A percentile compares a stretch with the other conserved stretches of the same genome.
Evolutionary conservation across 2,113 vertebrate genomes (phyloP).

Genomic region (Scatophagus argus): DNA sequence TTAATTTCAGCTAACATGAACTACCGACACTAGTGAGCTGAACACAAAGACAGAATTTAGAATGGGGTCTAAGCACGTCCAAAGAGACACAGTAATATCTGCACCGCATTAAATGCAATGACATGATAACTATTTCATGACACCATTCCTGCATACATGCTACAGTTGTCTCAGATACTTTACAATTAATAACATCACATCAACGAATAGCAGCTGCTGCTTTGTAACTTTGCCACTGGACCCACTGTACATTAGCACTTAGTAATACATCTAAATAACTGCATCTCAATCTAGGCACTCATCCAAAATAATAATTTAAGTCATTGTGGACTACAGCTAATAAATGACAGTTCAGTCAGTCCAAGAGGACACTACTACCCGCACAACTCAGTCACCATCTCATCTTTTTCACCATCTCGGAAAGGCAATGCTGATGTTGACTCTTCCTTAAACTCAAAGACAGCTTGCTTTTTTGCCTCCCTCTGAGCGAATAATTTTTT

Average conservation of each 20-base stretch:
- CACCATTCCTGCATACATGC: slow-evolving; percentile 18
- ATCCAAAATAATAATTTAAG: slow-evolving; percentile 61
- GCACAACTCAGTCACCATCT: slow-evolving; percentile 45
- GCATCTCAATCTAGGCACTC: slow-evolving; percentile 54
- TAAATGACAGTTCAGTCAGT: slow-evolving; percentile 48
- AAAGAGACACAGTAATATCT: slow-evolving; percentile 16
- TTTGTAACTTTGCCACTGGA: slow-evolving; percentile 31
- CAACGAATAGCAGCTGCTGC: slow-evolving; percentile 38
- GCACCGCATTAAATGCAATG: slow-evolving; percentile 28
- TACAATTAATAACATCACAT: slow-evolving; percentile 23
- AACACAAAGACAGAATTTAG: slow-evolving; percentile 36
- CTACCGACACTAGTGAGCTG: slow-evolving; percentile 29
- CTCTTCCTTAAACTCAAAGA: slow-evolving; percentile 48
- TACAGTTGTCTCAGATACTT: slow-evolving; percentile 11
- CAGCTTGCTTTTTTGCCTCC: slow-evolving; percentile 41
- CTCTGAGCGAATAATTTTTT: slow-evolving; percentile 43
- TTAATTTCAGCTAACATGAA: slow-evolving; percentile 38
- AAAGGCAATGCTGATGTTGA: slow-evolving; percentile 40
- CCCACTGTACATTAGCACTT: slow-evolving; percentile 51
- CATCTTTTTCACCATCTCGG: slow-evolving; percentile 7
- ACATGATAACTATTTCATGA: slow-evolving; percentile 5
- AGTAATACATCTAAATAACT: slow-evolving; percentile 59
- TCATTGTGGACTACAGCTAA: slow-evolving; percentile 53
- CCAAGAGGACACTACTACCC: slow-evolving; percentile 49
- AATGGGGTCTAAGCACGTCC: slow-evolving; percentile 13